Evolutionary conservation across 2,113 vertebrate species (phyloP), one percentile per base, ranked within the genome.

Genomic region (Struthidea cinerea): DNA sequence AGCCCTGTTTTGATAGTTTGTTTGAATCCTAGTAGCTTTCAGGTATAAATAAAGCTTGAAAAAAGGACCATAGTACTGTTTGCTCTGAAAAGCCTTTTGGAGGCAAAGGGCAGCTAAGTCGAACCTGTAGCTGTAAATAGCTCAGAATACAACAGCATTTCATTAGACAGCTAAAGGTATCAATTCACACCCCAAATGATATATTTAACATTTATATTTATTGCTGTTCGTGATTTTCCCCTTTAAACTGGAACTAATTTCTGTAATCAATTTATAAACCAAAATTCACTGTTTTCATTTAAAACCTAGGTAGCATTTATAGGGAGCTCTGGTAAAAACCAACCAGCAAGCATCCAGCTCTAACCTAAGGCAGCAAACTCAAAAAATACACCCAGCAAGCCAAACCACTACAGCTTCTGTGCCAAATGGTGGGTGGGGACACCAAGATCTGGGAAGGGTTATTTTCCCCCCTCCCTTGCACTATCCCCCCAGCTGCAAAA

Each of bases 201-300:
- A 81, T 44, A 92, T 70, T 92, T 92, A 92, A 67, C 55, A 70
- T 53, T 87, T 73, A 63, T 59, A 93, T 81, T 96, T 94, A 86
- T 70, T 92, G 86, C 49, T 88, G 59, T 44, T 84, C 80, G 47
- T 9, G 1, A 86, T 96, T 77, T 90, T 80, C 71, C 56, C 71
- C 71, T 86, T 88, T 81, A 63, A 92, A 59, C 35, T 23, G 57
- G 60, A 44, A 84, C 65, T 90, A 93, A 89, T 95, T 96, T 94
- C 89, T 96, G 32, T 59, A 81, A 96, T 92, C 76, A 90, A 68
- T 63, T 87, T 93, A 92, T 70, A 90, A 92, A 86, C 41, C 23
- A 86, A 87, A 94, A 93, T 67, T 84, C 64, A 63, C 68, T 78
- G 68, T 67, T 94, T 86, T 93, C 33, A 37, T 93, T 93, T 90